Evolutionary conservation across 2,888 invertebrate species (phyloP).

Genomic region (Leuctra nigra): DNA sequence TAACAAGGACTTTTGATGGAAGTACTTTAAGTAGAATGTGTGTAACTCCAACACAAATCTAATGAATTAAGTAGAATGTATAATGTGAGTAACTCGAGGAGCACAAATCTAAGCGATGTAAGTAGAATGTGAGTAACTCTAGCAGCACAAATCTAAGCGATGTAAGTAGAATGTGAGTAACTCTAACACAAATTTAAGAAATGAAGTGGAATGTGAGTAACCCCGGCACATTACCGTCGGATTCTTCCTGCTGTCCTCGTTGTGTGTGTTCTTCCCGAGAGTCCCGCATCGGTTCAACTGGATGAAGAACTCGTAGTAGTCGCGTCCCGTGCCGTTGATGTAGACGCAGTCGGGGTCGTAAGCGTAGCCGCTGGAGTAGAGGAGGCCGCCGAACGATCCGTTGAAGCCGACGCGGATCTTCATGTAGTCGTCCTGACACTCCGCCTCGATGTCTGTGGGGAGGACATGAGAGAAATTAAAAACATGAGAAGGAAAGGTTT

Average conservation of each 20-base stretch:
- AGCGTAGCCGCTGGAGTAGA: slow-evolving; percentile 89
- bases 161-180: too few species aligned
- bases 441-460: slow-evolving; percentile 87
- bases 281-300: slow-evolving; percentile 89
- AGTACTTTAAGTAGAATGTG: too few species aligned
- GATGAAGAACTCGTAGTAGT: slow-evolving; percentile 90
- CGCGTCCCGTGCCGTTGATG: slow-evolving; percentile 85
- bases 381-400: slow-evolving; percentile 79
- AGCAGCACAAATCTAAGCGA: too few species aligned
- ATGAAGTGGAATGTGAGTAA: slow-evolving; percentile 29
- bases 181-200: too few species aligned
- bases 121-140: too few species aligned
- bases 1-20: too few species aligned
- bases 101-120: too few species aligned
- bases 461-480: too few species aligned
- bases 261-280: slow-evolving; percentile 78
- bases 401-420: slow-evolving; percentile 89
- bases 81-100: too few species aligned
- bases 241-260: slow-evolving; percentile 76
- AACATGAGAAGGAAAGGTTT: too few species aligned
- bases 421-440: slow-evolving; percentile 91
- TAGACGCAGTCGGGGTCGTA: slow-evolving; percentile 94
- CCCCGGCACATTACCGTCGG: slow-evolving; percentile 84
- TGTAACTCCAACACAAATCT: too few species aligned
- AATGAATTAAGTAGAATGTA: too few species aligned